Percentiles rank a stretch among this genome's conserved stretches.
Conservation (phyloP, 2,797 vertebrate genomes). For the Xerus rutilus region DNA sequence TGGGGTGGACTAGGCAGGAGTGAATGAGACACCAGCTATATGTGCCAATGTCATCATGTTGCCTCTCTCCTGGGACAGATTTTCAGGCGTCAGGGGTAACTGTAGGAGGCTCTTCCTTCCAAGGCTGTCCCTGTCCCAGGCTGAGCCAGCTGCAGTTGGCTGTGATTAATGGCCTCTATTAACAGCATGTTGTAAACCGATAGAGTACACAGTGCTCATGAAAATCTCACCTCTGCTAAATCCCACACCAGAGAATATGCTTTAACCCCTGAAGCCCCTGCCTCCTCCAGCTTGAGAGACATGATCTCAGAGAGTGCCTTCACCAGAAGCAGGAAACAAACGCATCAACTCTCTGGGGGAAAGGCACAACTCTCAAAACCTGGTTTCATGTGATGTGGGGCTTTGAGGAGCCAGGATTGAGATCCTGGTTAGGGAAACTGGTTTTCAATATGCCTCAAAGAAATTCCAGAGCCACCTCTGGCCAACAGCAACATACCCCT, state of each 20-base stretch:
- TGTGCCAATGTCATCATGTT: not conserved
- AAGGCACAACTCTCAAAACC: not conserved
- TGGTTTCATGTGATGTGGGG: rapidly evolving
- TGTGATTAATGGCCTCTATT: constrained; percentile 70
- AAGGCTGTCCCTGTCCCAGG: not conserved
- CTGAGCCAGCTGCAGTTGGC: constrained; percentile 82
- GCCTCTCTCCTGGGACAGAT: not conserved
- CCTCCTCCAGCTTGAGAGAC: not conserved
- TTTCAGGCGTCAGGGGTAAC: not conserved
- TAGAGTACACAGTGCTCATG: not conserved
- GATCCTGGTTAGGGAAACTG: not conserved
- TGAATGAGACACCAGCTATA: not conserved
- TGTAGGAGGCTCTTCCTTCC: not conserved
- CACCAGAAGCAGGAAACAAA: not conserved
- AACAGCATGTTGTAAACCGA: constrained; percentile 72
- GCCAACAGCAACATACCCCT: too few relatives aligned
- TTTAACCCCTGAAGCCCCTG: not conserved
- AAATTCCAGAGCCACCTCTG: not conserved
- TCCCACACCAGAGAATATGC: not conserved
- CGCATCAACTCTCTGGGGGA: too few relatives aligned
- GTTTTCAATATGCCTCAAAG: not conserved
- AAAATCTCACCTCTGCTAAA: constrained; percentile 28
- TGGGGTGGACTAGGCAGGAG: too few relatives aligned
- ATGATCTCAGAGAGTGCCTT: not conserved
- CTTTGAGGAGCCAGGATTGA: not conserved